Conservation (phyloP, 2,797 vertebrate genomes). For the Hoplostethus atlanticus region DNA sequence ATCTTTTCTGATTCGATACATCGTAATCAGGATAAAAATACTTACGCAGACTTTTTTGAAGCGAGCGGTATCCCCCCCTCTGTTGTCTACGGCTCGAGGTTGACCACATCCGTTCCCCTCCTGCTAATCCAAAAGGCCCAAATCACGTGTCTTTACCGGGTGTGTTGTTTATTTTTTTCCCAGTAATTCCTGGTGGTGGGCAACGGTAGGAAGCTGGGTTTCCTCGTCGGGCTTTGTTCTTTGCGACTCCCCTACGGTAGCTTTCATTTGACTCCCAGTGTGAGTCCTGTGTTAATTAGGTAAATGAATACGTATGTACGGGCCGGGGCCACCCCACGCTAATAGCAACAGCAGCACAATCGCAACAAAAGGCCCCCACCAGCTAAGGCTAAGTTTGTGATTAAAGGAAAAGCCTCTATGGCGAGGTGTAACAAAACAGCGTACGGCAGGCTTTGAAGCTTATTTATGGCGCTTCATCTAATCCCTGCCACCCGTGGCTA, state of each 20-base stretch:
- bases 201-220: constrained; percentile 61
- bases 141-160: constrained; percentile 29
- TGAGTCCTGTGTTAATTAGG: constrained; percentile 85
- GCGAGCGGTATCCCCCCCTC: constrained; percentile 19
- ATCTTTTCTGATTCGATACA: too few species aligned
- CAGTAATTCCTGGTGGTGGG: constrained; percentile 54
- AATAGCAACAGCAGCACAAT: constrained; percentile 77
- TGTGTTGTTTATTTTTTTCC: constrained; percentile 31
- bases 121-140: constrained; percentile 28
- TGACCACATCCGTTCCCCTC: constrained; percentile 27
- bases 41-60: neutral
- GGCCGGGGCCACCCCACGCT: constrained; percentile 69
- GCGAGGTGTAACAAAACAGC: constrained; percentile 81
- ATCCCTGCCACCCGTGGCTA: constrained; percentile 83
- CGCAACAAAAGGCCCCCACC: constrained; percentile 78
- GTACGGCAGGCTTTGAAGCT: constrained; percentile 82
- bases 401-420: constrained; percentile 82
- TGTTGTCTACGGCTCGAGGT: constrained; percentile 36
- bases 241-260: constrained; percentile 75
- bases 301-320: constrained; percentile 82
- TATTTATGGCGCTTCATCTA: constrained; percentile 85
- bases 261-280: constrained; percentile 85
- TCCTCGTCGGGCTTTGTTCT: constrained; percentile 80
- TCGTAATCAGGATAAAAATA: too few species aligned
- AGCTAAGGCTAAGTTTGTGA: constrained; percentile 82